phyloP scores from a whole-genome alignment of 2,888 invertebrate genomes.

The Gari tellinella region DNA sequence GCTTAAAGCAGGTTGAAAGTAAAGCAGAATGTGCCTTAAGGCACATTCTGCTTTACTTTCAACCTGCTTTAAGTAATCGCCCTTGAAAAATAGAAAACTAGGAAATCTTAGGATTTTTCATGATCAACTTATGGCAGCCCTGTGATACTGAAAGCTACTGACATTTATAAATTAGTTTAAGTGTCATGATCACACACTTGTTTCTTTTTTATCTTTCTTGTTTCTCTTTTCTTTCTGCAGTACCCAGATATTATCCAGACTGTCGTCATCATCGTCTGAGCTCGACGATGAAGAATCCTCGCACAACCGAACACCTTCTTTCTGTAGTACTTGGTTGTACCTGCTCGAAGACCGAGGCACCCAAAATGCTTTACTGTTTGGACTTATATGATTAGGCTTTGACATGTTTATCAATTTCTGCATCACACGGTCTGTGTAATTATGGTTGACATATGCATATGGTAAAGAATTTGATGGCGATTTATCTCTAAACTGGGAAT shows the following conservation, averaged over 20 bases:
- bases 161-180: too few relatives aligned
- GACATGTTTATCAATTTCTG: slow-evolving; percentile 77
- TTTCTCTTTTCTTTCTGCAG: slow-evolving; percentile 70
- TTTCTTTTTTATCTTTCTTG: slow-evolving; percentile 80
- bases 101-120: too few relatives aligned
- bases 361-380: slow-evolving; percentile 70
- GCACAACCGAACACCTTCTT: slow-evolving; percentile 62
- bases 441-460: slow-evolving; percentile 81
- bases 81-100: too few relatives aligned
- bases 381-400: slow-evolving; percentile 66
- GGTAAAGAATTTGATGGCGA: slow-evolving; percentile 70
- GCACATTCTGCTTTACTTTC: too few relatives aligned
- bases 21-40: too few relatives aligned
- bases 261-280: slow-evolving; percentile 70
- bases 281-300: slow-evolving; percentile 71
- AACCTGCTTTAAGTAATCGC: too few relatives aligned
- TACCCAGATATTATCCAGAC: slow-evolving; percentile 79
- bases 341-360: slow-evolving; percentile 77
- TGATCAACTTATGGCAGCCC: too few relatives aligned
- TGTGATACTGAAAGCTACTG: too few relatives aligned
- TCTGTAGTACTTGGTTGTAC: slow-evolving; percentile 64
- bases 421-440: slow-evolving; percentile 77
- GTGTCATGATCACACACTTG: slow-evolving; percentile 74
- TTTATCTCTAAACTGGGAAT: slow-evolving; percentile 73
- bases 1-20: too few relatives aligned